Evolutionary conservation across 2,888 invertebrate genomes (phyloP).

Genomic region (Drosophila histrio): DNA sequence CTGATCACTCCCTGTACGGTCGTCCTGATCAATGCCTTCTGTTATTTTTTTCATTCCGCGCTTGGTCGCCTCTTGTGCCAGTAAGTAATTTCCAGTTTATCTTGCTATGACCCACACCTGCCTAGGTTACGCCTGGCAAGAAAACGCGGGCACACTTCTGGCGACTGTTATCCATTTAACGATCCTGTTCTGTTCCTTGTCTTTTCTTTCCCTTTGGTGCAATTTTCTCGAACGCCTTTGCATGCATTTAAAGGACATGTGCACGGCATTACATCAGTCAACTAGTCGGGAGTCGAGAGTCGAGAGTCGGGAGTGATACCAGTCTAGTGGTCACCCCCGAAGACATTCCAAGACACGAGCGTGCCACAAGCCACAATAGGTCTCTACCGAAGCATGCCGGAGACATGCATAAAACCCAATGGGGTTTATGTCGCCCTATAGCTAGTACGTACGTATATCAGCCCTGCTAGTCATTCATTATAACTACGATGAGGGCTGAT

Average conservation of each 20-base stretch:
- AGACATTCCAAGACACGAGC: constrained; percentile 78
- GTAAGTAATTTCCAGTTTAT: constrained; percentile 69
- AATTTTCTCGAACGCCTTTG: constrained; percentile 61
- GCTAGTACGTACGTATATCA: constrained; percentile 33
- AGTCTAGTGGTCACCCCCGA: constrained; percentile 38
- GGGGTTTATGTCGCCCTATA: constrained; percentile 26
- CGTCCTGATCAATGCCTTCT: constrained; percentile 15
- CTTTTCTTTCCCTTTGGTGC: constrained; percentile 65
- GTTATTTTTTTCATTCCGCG: constrained; percentile 23
- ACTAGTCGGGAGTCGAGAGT: neutral
- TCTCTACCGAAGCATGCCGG: constrained; percentile 52
- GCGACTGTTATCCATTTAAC: constrained; percentile 58
- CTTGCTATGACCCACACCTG: constrained; percentile 64
- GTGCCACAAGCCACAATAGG: constrained; percentile 65
- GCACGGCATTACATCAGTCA: constrained; percentile 59
- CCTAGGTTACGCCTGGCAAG: constrained; percentile 67
- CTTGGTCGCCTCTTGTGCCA: constrained; percentile 60
- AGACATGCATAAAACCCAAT: constrained; percentile 43
- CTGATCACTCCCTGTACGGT: constrained; percentile 23
- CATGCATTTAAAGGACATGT: constrained; percentile 71
- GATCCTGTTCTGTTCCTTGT: constrained; percentile 47
- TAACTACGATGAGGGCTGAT: constrained; percentile 68
- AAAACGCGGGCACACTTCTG: constrained; percentile 73
- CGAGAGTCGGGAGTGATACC: neutral
- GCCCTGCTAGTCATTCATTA: constrained; percentile 62